A percentile compares a stretch with the other conserved stretches of the same genome.
Conservation (phyloP, 2,113 vertebrate species). For the Probosciger aterrimus region DNA sequence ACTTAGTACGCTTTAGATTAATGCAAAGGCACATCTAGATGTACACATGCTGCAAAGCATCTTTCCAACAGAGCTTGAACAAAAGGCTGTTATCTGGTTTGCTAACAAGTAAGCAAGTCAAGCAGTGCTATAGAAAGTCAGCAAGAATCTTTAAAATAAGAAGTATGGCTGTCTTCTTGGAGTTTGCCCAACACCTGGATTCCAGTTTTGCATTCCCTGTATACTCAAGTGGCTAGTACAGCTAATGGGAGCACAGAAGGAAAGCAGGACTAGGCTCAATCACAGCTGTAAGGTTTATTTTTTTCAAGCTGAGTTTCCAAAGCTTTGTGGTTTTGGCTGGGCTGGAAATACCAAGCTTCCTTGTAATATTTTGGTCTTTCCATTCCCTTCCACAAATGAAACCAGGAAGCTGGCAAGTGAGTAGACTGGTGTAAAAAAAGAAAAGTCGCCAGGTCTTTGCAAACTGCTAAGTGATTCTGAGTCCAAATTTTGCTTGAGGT, state of each 20-base stretch:
- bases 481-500: not conserved
- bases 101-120: not conserved
- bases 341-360: slow-evolving; percentile 29
- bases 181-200: not conserved
- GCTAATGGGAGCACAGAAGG: not conserved
- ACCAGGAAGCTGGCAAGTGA: not conserved
- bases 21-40: not conserved
- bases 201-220: not conserved
- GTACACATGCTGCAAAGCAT: not conserved
- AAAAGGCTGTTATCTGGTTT: not conserved
- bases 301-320: slow-evolving; percentile 14
- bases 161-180: not conserved
- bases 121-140: not conserved
- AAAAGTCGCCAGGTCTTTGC: not conserved
- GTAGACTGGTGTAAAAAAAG: not conserved
- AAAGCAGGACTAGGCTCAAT: not conserved
- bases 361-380: slow-evolving; percentile 37
- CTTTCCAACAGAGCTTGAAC: not conserved
- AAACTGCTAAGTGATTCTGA: not conserved
- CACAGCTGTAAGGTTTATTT: not conserved
- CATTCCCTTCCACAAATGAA: slow-evolving; percentile 24
- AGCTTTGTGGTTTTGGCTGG: slow-evolving; percentile 41
- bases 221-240: not conserved
- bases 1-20: not conserved
- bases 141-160: not conserved